These are phyloP conservation scores for Arrhopalites spinosus DNA, from an alignment of 2,888 invertebrate genomes.

Conservation along the genomic window DNA sequence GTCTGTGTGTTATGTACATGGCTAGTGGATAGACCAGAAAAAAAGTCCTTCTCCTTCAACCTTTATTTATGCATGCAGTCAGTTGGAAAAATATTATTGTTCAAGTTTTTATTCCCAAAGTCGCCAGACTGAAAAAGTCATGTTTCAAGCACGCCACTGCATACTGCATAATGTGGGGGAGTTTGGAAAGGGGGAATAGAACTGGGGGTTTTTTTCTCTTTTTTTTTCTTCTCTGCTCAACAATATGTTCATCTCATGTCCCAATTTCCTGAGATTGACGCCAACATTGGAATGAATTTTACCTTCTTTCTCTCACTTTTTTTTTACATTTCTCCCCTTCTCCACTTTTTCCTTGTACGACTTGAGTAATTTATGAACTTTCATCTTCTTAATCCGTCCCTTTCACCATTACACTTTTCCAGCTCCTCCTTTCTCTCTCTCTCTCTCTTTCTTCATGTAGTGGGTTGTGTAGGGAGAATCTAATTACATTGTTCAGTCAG, in stretches of 20 bases:
- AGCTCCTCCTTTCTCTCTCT: not conserved
- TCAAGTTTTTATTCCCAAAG: constrained; percentile 42
- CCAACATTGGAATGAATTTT: constrained; percentile 29
- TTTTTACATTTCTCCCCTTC: constrained; percentile 25
- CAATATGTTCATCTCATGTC: constrained; percentile 13
- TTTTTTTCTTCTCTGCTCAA: constrained; percentile 1
- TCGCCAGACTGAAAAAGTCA: constrained; percentile 33
- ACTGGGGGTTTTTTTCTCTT: not conserved
- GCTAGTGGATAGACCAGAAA: too few species aligned
- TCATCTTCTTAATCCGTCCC: not conserved
- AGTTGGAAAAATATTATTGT: constrained; percentile 39
- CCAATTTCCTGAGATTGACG: constrained; percentile 45
- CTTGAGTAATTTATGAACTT: not conserved
- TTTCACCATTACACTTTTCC: not conserved
- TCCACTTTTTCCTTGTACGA: not conserved
- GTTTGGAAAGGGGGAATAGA: not conserved
- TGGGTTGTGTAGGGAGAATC: not conserved
- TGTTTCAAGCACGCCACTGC: constrained; percentile 29
- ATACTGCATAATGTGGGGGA: constrained; percentile 7
- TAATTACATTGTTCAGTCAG: too few species aligned
- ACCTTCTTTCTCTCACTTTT: not conserved
- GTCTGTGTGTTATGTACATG: not conserved
- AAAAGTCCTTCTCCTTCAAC: constrained; percentile 35
- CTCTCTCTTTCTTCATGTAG: not conserved
- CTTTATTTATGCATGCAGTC: constrained; percentile 38